These are phyloP conservation scores for Alviniconcha strummeri DNA, from an alignment of 2,888 invertebrate species.

Conservation along the genomic window DNA sequence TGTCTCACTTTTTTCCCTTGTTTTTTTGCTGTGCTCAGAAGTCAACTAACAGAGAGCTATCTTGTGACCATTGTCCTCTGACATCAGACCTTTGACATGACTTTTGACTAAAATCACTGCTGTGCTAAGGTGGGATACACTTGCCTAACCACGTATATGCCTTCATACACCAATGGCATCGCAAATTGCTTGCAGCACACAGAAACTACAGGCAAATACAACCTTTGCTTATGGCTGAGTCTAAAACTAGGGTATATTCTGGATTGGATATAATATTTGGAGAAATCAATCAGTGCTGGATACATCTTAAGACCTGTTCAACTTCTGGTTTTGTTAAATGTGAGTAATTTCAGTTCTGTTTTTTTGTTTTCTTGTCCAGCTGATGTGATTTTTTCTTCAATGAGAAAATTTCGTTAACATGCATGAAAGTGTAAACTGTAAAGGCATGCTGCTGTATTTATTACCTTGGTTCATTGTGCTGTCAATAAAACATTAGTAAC, in stretches of 20 bases:
- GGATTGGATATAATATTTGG: too few species aligned
- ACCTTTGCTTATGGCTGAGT: too few species aligned
- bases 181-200: too few species aligned
- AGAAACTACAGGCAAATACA: too few species aligned
- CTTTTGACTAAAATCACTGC: background rate
- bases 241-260: too few species aligned
- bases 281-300: conserved; percentile 11
- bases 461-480: conserved; percentile 12
- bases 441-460: background rate
- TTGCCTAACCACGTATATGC: too few species aligned
- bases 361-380: background rate
- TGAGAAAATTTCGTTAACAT: background rate
- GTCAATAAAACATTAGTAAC: conserved; percentile 4
- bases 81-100: background rate
- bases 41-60: conserved; percentile 20
- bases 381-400: background rate
- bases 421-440: conserved; percentile 14
- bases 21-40: background rate
- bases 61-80: conserved; percentile 1
- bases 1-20: background rate
- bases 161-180: background rate
- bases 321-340: background rate
- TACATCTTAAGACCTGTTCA: conserved; percentile 11
- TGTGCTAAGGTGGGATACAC: background rate
- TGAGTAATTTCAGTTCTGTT: conserved; percentile 7